A percentile compares a stretch with the other conserved stretches of the same genome.
These are phyloP conservation scores for Myotis vivesi DNA, from an alignment of 2,797 vertebrate species.

Conservation along the genomic window DNA sequence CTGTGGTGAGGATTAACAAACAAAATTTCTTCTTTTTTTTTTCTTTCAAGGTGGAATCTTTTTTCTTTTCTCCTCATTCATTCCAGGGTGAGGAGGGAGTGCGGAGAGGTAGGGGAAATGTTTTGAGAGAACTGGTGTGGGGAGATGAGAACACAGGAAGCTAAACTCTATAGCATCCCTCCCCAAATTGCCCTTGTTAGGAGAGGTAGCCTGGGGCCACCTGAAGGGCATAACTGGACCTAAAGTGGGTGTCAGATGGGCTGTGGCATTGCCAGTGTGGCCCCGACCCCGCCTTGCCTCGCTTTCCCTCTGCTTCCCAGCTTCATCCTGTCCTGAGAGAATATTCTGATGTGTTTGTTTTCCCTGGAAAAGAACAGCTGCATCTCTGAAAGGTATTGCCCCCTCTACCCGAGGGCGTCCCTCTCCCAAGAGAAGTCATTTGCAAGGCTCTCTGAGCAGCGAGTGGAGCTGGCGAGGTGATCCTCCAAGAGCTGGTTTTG, in stretches of 20 bases:
- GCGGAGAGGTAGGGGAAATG: slow-evolving; percentile 49
- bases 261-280: rapidly evolving
- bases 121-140: background rate
- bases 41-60: background rate
- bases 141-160: background rate
- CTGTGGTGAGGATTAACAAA: too few relatives aligned
- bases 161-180: background rate
- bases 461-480: background rate
- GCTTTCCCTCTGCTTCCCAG: background rate
- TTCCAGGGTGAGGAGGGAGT: background rate
- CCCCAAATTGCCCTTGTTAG: background rate
- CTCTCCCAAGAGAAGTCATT: rapidly evolving
- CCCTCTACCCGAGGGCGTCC: background rate
- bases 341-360: background rate
- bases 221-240: background rate
- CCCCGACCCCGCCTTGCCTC: background rate
- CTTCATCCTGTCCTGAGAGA: background rate
- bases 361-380: background rate
- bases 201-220: background rate
- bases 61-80: slow-evolving; percentile 38
- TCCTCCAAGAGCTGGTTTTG: background rate
- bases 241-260: background rate
- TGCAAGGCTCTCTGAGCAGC: background rate
- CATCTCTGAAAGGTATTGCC: background rate
- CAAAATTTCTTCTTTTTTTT: too few relatives aligned